These are phyloP conservation scores for Eurois occulta DNA, from an alignment of 2,888 invertebrate genomes.

Conservation along the genomic window DNA sequence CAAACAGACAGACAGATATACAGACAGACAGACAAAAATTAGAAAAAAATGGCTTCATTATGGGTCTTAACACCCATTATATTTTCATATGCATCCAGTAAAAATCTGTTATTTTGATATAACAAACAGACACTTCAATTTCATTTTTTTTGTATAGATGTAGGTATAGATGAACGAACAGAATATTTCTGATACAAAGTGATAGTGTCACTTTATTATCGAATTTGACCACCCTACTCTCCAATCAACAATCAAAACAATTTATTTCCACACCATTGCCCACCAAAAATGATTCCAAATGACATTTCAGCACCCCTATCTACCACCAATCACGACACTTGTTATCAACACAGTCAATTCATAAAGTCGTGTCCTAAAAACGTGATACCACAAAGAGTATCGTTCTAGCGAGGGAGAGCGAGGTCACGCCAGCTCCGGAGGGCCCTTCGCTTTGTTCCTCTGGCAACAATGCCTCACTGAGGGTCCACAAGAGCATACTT, in stretches of 20 bases:
- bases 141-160: too few species aligned
- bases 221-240: slow-evolving; percentile 7
- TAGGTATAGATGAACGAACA: background rate
- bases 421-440: slow-evolving; percentile 85
- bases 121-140: too few species aligned
- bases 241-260: slow-evolving; percentile 26
- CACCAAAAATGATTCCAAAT: slow-evolving; percentile 16
- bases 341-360: slow-evolving; percentile 82
- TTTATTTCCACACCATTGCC: slow-evolving; percentile 30
- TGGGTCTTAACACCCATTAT: too few species aligned
- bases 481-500: slow-evolving; percentile 84
- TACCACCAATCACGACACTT: slow-evolving; percentile 72
- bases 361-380: slow-evolving; percentile 84
- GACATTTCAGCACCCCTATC: slow-evolving; percentile 54
- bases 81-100: too few species aligned
- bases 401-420: slow-evolving; percentile 78
- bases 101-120: too few species aligned
- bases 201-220: slow-evolving; percentile 34
- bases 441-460: slow-evolving; percentile 88
- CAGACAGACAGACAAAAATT: too few species aligned
- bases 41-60: too few species aligned
- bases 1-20: too few species aligned
- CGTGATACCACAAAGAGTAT: slow-evolving; percentile 88
- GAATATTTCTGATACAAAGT: background rate
- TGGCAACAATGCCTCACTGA: slow-evolving; percentile 86